Conservation (phyloP, 2,888 invertebrate genomes). For the Latheticus oryzae region DNA sequence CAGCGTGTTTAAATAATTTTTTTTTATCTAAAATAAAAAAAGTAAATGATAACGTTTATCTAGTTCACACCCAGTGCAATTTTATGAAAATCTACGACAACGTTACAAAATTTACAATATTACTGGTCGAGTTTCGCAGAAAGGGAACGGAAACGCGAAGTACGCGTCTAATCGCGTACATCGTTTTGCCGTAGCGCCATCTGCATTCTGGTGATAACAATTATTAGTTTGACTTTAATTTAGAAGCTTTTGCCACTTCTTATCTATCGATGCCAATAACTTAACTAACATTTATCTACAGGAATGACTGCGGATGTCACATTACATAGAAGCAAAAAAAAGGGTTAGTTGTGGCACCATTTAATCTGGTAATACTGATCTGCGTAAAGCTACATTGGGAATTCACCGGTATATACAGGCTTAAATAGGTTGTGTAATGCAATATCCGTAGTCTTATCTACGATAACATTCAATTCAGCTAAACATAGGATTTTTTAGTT, state of each 20-base stretch:
- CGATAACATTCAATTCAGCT: constrained; percentile 50
- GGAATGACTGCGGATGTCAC: constrained; percentile 44
- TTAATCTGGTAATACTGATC: constrained; percentile 27
- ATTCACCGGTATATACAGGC: constrained; percentile 13
- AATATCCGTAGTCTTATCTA: constrained; percentile 43
- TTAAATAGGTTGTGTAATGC: constrained; percentile 17
- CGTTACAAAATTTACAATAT: constrained; percentile 63
- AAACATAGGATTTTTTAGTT: constrained; percentile 49
- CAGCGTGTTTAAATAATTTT: constrained; percentile 6
- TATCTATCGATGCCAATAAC: constrained; percentile 46
- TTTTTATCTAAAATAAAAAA: constrained; percentile 19
- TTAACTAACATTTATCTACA: constrained; percentile 52
- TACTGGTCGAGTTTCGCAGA: constrained; percentile 59
- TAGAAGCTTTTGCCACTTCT: constrained; percentile 49
- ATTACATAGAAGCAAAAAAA: constrained; percentile 40
- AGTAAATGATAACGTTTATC: constrained; percentile 30
- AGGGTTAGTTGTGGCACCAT: constrained; percentile 40
- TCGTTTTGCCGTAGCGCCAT: constrained; percentile 44
- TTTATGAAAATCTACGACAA: constrained; percentile 58
- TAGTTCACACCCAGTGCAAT: constrained; percentile 51
- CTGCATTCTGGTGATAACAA: constrained; percentile 51
- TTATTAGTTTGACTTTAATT: constrained; percentile 47
- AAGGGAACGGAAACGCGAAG: constrained; percentile 27
- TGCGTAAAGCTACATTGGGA: neutral
- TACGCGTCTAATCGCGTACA: constrained; percentile 29